Evolutionary conservation across 2,113 vertebrate species (phyloP).

Genomic region (Neoarius graeffei): DNA sequence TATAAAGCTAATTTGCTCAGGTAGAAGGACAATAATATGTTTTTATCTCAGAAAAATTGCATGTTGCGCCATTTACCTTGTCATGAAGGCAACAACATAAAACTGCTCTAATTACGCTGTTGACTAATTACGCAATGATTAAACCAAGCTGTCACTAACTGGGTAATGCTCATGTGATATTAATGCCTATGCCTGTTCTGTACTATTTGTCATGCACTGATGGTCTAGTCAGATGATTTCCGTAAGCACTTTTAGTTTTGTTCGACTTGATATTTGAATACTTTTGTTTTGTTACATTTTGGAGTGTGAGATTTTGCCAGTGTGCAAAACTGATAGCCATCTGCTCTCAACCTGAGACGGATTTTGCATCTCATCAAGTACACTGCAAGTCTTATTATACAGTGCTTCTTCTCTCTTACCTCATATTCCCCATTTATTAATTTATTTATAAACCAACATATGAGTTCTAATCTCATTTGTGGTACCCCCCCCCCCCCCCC

Average conservation of each 20-base stretch:
- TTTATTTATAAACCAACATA: constrained; percentile 36
- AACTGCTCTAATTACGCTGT: constrained; percentile 20
- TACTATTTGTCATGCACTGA: background rate
- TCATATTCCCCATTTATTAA: constrained; percentile 16
- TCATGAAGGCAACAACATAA: background rate
- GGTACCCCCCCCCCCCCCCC: background rate
- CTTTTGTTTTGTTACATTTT: background rate
- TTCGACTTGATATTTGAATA: background rate
- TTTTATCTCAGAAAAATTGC: background rate
- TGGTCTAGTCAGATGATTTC: background rate
- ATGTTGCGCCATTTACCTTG: background rate
- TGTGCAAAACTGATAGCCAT: background rate
- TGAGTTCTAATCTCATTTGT: constrained; percentile 29
- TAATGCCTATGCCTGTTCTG: background rate
- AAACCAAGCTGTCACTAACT: constrained; percentile 7
- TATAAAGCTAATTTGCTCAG: background rate
- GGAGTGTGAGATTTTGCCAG: background rate
- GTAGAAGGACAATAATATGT: background rate
- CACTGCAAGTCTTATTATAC: constrained; percentile 9
- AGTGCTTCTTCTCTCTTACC: constrained; percentile 27
- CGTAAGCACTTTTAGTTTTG: background rate
- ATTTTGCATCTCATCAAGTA: background rate
- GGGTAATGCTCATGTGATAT: background rate
- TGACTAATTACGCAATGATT: constrained; percentile 16
- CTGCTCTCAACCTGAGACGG: background rate